phyloP scores from a whole-genome alignment of 2,888 invertebrate species.

The Neoaliturus tenellus region DNA sequence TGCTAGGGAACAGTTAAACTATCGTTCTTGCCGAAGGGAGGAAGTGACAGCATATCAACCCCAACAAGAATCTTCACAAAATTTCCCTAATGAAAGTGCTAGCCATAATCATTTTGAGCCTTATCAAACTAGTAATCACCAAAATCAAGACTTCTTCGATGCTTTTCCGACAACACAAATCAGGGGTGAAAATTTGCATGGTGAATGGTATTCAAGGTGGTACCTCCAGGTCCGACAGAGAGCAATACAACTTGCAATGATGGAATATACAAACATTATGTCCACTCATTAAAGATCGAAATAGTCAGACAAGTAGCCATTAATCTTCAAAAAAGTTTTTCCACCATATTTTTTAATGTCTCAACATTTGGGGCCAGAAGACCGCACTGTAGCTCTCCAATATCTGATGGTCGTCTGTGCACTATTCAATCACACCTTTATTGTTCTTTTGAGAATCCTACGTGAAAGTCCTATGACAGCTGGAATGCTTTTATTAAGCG shows the following conservation, averaged over 20 bases:
- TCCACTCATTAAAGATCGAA: background rate
- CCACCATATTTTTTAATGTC: too few relatives aligned
- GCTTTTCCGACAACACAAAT: background rate
- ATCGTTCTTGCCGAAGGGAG: too few relatives aligned
- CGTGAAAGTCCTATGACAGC: too few relatives aligned
- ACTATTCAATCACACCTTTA: too few relatives aligned
- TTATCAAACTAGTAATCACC: background rate
- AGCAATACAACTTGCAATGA: slow-evolving; percentile 21
- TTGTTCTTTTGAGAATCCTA: too few relatives aligned
- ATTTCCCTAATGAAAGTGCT: background rate
- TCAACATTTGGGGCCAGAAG: too few relatives aligned
- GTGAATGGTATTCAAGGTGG: slow-evolving; percentile 23
- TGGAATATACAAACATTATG: background rate
- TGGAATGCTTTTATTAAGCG: too few relatives aligned
- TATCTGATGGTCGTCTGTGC: too few relatives aligned
- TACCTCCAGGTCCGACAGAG: slow-evolving; percentile 9
- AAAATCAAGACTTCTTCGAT: background rate
- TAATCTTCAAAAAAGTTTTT: too few relatives aligned
- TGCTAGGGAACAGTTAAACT: background rate
- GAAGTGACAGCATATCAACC: too few relatives aligned
- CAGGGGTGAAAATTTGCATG: background rate
- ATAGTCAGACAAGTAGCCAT: too few relatives aligned
- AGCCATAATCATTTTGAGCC: background rate
- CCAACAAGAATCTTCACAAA: slow-evolving; percentile 13
- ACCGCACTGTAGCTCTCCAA: too few relatives aligned